Base-by-base conservation (phyloP, 2,797 vertebrate genomes). In the Crocodylus rhombifer region DNA sequence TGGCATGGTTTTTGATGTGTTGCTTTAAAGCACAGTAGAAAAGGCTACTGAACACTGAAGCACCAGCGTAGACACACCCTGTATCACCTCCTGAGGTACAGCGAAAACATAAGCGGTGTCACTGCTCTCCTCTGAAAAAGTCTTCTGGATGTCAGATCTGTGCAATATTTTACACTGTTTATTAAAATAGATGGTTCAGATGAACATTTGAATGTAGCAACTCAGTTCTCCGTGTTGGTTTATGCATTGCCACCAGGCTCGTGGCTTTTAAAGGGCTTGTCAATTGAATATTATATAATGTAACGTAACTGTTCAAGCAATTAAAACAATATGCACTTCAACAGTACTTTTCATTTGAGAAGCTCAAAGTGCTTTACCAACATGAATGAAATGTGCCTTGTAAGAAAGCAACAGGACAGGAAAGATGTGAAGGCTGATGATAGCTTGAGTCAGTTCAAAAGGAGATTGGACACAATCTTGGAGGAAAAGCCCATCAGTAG, bases 371-470 rank as follows among this genome's bases (percentile, higher is more conserved):
- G 62, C 56, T 71, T 80, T 80, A 60, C 51, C 75, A 57, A 51
- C n/a, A 8, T 12, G 25, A 14, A 3, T 1, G 26, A 14, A 26
- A 3, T 1, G n/a, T 63, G 62, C 61, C 61, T 33, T 8, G 4
- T 23, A 42, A 23, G 14, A 73, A 5, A 36, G 30, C 56, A 21
- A 21, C 33, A 74, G 67, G 74, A n/a, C 14, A 21, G 51, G 23
- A 51, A 36, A 36, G 36, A 51, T 42, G 26, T 51, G 36, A 73
- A 51, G 69, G 21, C 14, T 6, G 15, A 42, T 42, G 10, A 51
- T 51, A 51, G 42, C 42, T 51, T 51, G 42, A 10, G 9, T 9
- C 42, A 51, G 10, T 51, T 51, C 42, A 51, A 51, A 51, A 51
- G 42, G 10, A 51, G 42, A 51, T 51, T 51, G 42, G 42, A 51